A percentile compares a stretch with the other conserved stretches of the same genome.
Conservation (phyloP, 2,113 vertebrate species). For the Sisor rabdophorus region DNA sequence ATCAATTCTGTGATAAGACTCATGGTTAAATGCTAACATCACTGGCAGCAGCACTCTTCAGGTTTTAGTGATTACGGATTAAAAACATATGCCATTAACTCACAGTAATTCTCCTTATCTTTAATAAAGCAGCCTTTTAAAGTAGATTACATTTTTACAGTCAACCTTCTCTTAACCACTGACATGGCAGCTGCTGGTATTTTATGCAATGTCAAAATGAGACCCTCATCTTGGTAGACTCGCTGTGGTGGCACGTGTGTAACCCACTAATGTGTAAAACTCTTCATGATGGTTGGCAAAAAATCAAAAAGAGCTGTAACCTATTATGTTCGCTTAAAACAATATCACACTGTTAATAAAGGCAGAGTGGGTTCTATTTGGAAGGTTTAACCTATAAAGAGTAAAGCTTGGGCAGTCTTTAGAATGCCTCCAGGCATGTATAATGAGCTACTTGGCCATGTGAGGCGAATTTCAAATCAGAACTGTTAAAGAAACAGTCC, state of each 20-base stretch:
- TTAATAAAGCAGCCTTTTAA: constrained; percentile 29
- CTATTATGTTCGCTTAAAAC: constrained; percentile 57
- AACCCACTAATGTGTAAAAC: constrained; percentile 17
- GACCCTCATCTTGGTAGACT: background rate
- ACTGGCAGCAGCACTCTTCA: constrained; percentile 20
- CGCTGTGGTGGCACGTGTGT: constrained; percentile 33
- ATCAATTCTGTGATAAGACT: constrained; percentile 10
- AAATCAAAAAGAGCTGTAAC: constrained; percentile 61
- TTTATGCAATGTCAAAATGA: constrained; percentile 20
- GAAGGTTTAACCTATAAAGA: constrained; percentile 63
- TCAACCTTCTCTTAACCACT: background rate
- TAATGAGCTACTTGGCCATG: constrained; percentile 8
- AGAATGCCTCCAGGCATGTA: constrained; percentile 53
- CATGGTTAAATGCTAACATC: constrained; percentile 8
- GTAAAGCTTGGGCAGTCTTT: constrained; percentile 59
- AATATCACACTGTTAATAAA: constrained; percentile 58
- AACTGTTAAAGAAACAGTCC: too few relatives aligned
- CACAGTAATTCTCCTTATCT: constrained; percentile 39
- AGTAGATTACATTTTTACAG: constrained; percentile 14
- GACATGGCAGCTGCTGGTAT: constrained; percentile 21
- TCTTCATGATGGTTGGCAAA: constrained; percentile 45
- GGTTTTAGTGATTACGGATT: constrained; percentile 56
- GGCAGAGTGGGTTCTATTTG: constrained; percentile 67
- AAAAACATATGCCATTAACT: constrained; percentile 55
- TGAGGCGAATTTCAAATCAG: too few relatives aligned